Evolutionary conservation across 2,113 vertebrate genomes (phyloP), one percentile per base, ranked within the genome.

Genomic region (Ascaphus truei): DNA sequence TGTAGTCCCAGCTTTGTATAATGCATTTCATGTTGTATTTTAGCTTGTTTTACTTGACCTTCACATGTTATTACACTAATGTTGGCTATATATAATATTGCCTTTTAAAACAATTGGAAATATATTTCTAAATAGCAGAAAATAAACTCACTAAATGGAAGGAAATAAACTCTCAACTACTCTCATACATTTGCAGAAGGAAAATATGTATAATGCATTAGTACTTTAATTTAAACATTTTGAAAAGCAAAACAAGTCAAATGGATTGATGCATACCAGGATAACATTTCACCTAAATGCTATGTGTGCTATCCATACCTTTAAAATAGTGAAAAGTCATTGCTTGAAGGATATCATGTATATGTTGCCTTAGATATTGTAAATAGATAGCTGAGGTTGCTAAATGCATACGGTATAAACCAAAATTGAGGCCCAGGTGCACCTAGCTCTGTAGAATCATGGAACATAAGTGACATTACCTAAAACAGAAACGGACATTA

Each of bases 31-130:
- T 55, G 63, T 43, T 55, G 25, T 55, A 43, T 37, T 55, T 39
- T 39, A 55, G 48, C 62, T 41, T 62, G 13, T 27, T 62, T 65
- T 41, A 53, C 39, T 64, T 64, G 26, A 34, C n/a, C 31, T 66
- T 55, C 51, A 43, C 33, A 41, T 34, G 51, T 41, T 66, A 41
- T 18, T n/a, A n/a, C n/a, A n/a, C n/a, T n/a, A n/a, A n/a, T n/a
- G n/a, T n/a, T n/a, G n/a, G n/a, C n/a, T n/a, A n/a, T n/a, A 45
- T n/a, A 7, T 10, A 45, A 20, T 29, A 23, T 48, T 39, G 39
- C 31, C 45, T 47, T 37, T 61, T 45, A 45, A 16, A 18, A 36
- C 41, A 62, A 31, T 62, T 47, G 27, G 16, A 62, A 47, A 62
- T 31, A 62, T 47, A 36, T 30, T 26, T 62, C 25, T 47, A 47